Conservation (phyloP, 2,113 vertebrate species). For the Cygnus atratus region DNA sequence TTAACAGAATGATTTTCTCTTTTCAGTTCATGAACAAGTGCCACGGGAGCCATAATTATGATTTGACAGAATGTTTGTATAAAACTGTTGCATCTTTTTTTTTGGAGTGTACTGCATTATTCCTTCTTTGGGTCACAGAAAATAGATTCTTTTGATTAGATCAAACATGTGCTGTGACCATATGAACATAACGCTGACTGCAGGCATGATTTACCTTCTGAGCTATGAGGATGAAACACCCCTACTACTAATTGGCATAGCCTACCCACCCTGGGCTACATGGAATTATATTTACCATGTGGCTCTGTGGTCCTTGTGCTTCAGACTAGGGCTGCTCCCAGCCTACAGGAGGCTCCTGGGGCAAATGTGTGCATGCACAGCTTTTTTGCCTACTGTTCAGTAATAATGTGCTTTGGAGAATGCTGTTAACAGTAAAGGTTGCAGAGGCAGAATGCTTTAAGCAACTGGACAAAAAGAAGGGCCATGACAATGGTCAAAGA, state of each 20-base stretch:
- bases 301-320: background rate
- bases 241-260: slow-evolving; percentile 4
- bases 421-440: background rate
- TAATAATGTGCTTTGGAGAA: background rate
- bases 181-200: slow-evolving; percentile 26
- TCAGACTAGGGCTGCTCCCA: background rate
- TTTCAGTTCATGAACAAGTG: background rate
- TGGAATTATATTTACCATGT: background rate
- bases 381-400: background rate
- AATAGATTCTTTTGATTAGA: slow-evolving; percentile 46
- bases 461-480: background rate
- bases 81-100: background rate
- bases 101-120: background rate
- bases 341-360: background rate
- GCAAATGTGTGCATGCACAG: background rate
- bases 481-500: background rate
- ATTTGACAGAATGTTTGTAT: background rate
- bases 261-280: background rate
- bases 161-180: slow-evolving; percentile 30
- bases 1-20: background rate
- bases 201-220: slow-evolving; percentile 32
- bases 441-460: background rate
- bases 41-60: background rate
- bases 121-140: slow-evolving; percentile 15
- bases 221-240: background rate